A percentile compares a stretch with the other conserved stretches of the same genome.
phyloP scores from a whole-genome alignment of 2,113 vertebrate genomes.

The Oplegnathus fasciatus region DNA sequence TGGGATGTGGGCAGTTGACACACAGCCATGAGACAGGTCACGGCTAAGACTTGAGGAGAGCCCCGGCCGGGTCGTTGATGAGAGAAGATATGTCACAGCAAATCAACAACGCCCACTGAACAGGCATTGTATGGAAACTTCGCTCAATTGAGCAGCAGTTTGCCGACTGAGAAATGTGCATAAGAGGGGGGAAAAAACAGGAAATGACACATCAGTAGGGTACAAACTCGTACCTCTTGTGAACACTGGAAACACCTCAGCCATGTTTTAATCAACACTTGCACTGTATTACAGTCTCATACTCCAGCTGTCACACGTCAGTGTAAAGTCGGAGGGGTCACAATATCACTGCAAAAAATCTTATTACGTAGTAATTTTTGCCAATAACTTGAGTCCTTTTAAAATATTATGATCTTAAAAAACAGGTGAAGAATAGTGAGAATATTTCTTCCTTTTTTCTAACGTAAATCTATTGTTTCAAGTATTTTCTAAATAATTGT shows the following conservation, averaged over 20 bases:
- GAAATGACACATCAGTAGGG: conserved; percentile 1
- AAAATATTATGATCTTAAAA: no score
- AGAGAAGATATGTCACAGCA: conserved; percentile 54
- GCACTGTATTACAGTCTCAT: not conserved
- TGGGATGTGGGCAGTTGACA: conserved; percentile 65
- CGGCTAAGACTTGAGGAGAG: conserved; percentile 33
- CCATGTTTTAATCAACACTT: not conserved
- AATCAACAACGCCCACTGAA: conserved; percentile 55
- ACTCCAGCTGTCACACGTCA: not conserved
- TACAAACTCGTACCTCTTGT: not conserved
- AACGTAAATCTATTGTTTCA: no score
- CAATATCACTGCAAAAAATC: no score
- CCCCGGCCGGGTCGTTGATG: conserved; percentile 26
- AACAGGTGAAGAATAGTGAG: no score
- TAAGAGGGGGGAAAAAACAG: rapidly evolving
- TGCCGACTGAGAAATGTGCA: conserved; percentile 39
- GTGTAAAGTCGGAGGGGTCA: no score
- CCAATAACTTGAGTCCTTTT: no score
- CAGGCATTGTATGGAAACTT: conserved; percentile 36
- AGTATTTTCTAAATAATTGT: no score
- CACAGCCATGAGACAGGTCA: conserved; percentile 65
- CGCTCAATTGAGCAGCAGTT: conserved; percentile 53
- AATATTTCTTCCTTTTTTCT: no score
- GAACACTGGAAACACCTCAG: not conserved
- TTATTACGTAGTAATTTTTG: no score